Conservation (phyloP, 2,888 invertebrate genomes). For the Clostera curtula region DNA sequence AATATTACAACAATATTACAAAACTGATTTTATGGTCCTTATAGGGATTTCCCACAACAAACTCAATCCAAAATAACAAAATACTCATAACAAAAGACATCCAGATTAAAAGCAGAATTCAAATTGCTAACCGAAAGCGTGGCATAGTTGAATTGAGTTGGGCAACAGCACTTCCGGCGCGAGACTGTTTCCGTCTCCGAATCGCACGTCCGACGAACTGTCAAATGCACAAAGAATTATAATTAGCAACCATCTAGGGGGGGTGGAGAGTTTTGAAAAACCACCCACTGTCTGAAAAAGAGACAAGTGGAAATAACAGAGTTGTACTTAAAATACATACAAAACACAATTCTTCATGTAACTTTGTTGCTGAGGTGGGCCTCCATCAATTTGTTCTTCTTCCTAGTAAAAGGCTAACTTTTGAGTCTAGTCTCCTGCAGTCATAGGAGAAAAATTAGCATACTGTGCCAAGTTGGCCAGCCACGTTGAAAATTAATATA, state of each 20-base stretch:
- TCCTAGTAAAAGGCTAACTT: no score
- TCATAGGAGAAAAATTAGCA: no score
- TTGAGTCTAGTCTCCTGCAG: no score
- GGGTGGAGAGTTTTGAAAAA: neutral
- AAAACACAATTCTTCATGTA: no score
- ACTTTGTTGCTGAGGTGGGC: no score
- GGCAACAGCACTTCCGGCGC: constrained; percentile 9
- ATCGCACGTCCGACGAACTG: constrained; percentile 11
- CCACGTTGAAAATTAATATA: no score
- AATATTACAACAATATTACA: no score
- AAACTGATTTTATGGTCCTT: no score
- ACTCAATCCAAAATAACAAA: neutral
- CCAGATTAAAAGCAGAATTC: neutral
- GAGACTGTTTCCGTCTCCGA: constrained; percentile 14
- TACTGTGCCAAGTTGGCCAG: no score
- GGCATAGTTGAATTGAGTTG: constrained; percentile 15
- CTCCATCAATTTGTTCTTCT: no score
- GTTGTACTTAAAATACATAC: no score
- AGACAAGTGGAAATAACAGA: no score
- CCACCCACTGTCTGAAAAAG: neutral
- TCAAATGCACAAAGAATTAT: constrained; percentile 27
- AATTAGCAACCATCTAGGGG: constrained; percentile 13
- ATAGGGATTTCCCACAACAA: neutral
- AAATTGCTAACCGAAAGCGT: constrained; percentile 3
- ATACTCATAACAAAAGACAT: neutral